These are phyloP conservation scores for Caenorhabditis angaria DNA, from an alignment of 2,888 invertebrate genomes.

Conservation along the genomic window DNA sequence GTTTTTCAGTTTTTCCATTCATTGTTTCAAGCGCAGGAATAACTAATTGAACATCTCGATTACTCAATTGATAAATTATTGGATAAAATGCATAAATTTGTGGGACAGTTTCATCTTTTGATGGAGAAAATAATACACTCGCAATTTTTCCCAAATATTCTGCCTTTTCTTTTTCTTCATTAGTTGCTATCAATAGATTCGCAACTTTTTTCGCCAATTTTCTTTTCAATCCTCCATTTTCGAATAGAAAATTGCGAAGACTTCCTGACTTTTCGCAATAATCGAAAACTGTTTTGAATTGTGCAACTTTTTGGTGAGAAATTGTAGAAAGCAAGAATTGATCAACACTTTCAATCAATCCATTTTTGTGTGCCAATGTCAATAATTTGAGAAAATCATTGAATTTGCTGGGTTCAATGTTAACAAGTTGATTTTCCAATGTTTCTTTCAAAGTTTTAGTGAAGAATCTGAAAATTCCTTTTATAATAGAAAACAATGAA, in stretches of 20 bases:
- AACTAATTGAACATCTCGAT: slow-evolving; percentile 33
- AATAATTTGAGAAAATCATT: slow-evolving; percentile 19
- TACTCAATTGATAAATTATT: slow-evolving; percentile 27
- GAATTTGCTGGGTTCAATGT: slow-evolving; percentile 6
- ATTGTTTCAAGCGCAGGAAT: slow-evolving; percentile 32
- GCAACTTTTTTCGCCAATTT: slow-evolving; percentile 23
- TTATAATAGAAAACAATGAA: background rate
- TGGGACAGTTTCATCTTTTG: slow-evolving; percentile 6
- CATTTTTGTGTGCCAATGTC: slow-evolving; percentile 28
- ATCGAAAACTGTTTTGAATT: slow-evolving; percentile 22
- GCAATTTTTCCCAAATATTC: slow-evolving; percentile 24
- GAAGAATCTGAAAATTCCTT: slow-evolving; percentile 22
- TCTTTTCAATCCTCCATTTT: slow-evolving; percentile 25
- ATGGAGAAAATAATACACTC: slow-evolving; percentile 28
- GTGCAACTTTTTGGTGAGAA: background rate
- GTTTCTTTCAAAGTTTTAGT: slow-evolving; percentile 17
- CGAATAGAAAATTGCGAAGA: slow-evolving; percentile 12
- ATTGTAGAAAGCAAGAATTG: slow-evolving; percentile 22
- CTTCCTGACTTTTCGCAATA: slow-evolving; percentile 25
- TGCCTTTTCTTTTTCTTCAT: slow-evolving; percentile 14
- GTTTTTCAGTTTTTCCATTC: slow-evolving; percentile 17
- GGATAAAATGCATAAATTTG: slow-evolving; percentile 8
- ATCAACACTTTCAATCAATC: slow-evolving; percentile 17
- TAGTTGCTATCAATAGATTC: slow-evolving; percentile 12
- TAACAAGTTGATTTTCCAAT: slow-evolving; percentile 12